These are phyloP conservation scores for Homarus gammarus DNA, from an alignment of 2,888 invertebrate genomes.

Conservation along the genomic window DNA sequence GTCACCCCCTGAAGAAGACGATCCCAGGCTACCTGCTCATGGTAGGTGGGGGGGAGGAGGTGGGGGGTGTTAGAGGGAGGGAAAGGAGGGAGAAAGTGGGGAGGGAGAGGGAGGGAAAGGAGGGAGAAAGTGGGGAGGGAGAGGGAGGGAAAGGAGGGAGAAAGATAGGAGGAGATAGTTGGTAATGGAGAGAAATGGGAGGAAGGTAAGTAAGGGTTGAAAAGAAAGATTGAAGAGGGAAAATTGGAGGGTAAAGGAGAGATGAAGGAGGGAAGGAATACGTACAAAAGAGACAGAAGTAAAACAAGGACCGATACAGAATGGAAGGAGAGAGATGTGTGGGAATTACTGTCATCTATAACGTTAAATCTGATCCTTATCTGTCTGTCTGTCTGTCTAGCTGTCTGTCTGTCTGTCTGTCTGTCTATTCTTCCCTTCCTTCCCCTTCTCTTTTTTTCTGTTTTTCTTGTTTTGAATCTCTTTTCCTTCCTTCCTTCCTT, in stretches of 20 bases:
- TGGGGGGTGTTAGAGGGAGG: neutral
- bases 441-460: neutral
- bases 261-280: too few relatives aligned
- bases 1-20: conserved; percentile 33
- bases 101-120: neutral
- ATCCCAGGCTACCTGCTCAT: conserved; percentile 14
- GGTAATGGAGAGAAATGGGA: too few relatives aligned
- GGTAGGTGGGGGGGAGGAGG: conserved; percentile 19
- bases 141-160: conserved; percentile 2
- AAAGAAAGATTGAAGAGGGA: too few relatives aligned
- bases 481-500: neutral
- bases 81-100: neutral
- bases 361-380: too few relatives aligned
- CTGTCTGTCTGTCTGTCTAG: neutral
- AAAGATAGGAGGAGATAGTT: too few relatives aligned
- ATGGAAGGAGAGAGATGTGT: too few relatives aligned
- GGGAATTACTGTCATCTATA: too few relatives aligned
- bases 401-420: neutral
- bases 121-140: too few relatives aligned
- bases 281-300: too few relatives aligned
- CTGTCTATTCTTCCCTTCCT: neutral
- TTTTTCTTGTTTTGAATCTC: neutral
- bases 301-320: too few relatives aligned
- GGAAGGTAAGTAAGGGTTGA: too few relatives aligned
- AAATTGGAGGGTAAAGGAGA: too few relatives aligned